Base-by-base conservation (phyloP, 53 echinoderm and acorn worm species). In the Echinarachnius parma region DNA sequence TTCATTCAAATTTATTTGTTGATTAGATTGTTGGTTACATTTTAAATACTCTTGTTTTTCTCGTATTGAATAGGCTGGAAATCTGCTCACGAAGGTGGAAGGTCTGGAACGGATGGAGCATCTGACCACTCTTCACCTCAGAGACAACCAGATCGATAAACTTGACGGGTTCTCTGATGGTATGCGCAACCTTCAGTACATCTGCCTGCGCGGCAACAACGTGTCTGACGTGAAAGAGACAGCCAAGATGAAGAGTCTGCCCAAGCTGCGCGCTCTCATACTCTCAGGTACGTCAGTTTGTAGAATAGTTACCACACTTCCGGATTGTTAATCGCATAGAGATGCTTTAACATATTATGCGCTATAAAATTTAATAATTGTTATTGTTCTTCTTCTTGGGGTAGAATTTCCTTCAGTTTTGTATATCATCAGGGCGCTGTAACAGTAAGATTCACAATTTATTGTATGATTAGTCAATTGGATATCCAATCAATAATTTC, bases 41-140 rank as follows among this genome's bases (percentile, higher is more conserved):
- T n/a, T n/a, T n/a, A n/a, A n/a, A n/a, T n/a, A n/a, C n/a, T n/a
- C n/a, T n/a, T n/a, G n/a, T n/a, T n/a, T n/a, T n/a, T n/a, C n/a
- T n/a, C n/a, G n/a, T n/a, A n/a, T n/a, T n/a, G n/a, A n/a, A n/a
- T 10, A 46, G 79, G 86, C 81, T 70, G 89, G 83, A 10, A 93
- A 93, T 66, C 68, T 89, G 29, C 80, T 93, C 80, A 78, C 79
- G 0, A 79, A 64, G 32, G 27, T 93, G 16, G 89, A 93, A 48
- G 93, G 93, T 3, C 70, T 93, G 45, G 89, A 89, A 66, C 61
- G 93, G 5, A 34, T 93, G 52, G 84, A 89, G 27, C 89, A 82
- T 26, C 86, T 93, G 18, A 93, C 93, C 29, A 93, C 89, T 21
- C 83, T 89, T 9, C 93, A 93, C 65, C 89, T 93, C 67, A 83